Percentiles rank a stretch among this genome's conserved stretches.
phyloP scores from a whole-genome alignment of 2,888 invertebrate genomes.

The Lasioglossum figueresi region DNA sequence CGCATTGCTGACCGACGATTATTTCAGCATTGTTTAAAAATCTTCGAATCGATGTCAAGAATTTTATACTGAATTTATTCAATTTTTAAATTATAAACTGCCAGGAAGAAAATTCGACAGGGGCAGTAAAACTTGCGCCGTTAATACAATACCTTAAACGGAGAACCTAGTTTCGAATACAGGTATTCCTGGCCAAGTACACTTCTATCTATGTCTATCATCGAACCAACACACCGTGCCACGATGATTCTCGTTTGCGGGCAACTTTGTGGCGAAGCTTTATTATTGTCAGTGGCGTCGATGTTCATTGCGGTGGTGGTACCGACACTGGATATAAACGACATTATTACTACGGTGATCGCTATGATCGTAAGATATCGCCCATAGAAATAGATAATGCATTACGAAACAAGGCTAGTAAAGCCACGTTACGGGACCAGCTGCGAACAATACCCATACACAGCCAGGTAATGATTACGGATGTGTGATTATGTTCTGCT shows the following conservation, averaged over 20 bases:
- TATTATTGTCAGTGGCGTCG: constrained; percentile 64
- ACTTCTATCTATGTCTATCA: constrained; percentile 16
- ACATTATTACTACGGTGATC: constrained; percentile 64
- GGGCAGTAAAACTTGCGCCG: constrained; percentile 40
- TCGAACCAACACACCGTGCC: background rate
- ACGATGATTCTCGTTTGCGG: constrained; percentile 60
- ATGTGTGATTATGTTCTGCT: background rate
- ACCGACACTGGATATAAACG: constrained; percentile 53
- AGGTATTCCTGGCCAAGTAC: constrained; percentile 74
- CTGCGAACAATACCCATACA: constrained; percentile 9
- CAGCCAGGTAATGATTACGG: background rate
- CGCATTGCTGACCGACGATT: no score
- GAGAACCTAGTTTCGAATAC: constrained; percentile 74
- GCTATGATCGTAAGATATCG: constrained; percentile 53
- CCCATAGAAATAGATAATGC: constrained; percentile 37
- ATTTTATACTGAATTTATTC: no score
- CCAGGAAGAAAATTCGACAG: constrained; percentile 14
- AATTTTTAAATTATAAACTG: no score
- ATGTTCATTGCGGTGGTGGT: constrained; percentile 18
- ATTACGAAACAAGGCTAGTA: constrained; percentile 56
- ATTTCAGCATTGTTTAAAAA: no score
- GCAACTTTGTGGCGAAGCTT: constrained; percentile 55
- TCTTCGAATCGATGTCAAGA: no score
- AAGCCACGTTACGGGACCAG: constrained; percentile 38
- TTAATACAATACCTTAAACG: constrained; percentile 32